Evolutionary conservation across 2,797 vertebrate species (phyloP), one percentile per base, ranked within the genome.

Genomic region (Knipowitschia caucasica): DNA sequence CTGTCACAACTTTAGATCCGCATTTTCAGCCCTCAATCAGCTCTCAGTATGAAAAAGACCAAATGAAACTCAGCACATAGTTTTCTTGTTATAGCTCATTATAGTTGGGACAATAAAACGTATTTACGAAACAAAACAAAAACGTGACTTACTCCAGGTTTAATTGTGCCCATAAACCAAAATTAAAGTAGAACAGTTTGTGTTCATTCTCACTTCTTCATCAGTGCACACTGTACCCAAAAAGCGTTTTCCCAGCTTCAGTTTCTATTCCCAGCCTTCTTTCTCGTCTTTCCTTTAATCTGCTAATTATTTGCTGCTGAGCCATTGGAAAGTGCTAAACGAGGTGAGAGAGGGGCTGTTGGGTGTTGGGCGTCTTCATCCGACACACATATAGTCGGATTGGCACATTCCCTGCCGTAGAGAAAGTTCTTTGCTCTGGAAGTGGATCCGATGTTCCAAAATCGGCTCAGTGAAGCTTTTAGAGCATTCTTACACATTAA

Each of bases 381-480:
- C 60, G n/a, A 35, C 57, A 10, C 36, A 42, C 54, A 25, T 4
- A 42, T 38, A 75, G 79, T 56, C 27, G 12, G 60, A 69, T 73
- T 73, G 56, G 47, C 62, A 62, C 60, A 67, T 78, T 74, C 62
- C 62, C 59, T 31, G 35, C 50, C 67, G 63, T 71, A 77, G 58
- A 55, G 57, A 83, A 77, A 77, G 69, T 80, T 81, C 64, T 69
- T 68, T 69, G 83, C 82, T 73, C 74, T 75, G 71, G 73, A 84
- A 83, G 77, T 57, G 40, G 82, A 83, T 86, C 82, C 75, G 72
- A 82, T 72, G 62, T 77, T 75, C 70, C 60, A 40, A 81, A 84
- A 82, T 72, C 79, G 63, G 81, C 82, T 87, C 82, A 81, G 65
- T 51, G 75, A 81, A 68, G 75, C 55, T 73, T 70, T 81, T 61